A percentile compares a stretch with the other conserved stretches of the same genome.
These are phyloP conservation scores for Trileptium ribeirensis DNA, from an alignment of 2,888 invertebrate species.

Conservation along the genomic window DNA sequence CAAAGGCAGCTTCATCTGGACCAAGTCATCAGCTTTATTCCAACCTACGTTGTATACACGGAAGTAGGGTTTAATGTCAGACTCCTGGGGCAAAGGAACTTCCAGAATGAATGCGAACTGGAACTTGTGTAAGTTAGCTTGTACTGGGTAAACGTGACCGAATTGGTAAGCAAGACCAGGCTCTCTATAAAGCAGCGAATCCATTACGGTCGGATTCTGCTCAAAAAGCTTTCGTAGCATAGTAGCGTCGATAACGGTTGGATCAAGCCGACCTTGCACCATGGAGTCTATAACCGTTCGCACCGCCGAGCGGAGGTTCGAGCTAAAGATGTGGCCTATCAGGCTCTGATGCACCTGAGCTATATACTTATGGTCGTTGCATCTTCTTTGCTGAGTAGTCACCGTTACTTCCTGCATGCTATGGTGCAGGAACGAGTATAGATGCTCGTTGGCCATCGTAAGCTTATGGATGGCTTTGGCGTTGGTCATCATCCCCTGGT, in stretches of 20 bases:
- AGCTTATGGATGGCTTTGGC: neutral
- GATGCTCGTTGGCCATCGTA: neutral
- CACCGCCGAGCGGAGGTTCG: neutral
- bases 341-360: neutral
- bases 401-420: neutral
- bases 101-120: neutral
- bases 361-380: neutral
- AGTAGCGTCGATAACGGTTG: neutral
- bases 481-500: neutral
- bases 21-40: neutral
- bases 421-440: neutral
- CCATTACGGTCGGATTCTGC: neutral
- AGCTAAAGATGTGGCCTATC: neutral
- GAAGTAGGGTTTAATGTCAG: neutral
- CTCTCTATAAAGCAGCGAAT: neutral
- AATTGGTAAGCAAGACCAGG: neutral
- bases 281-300: neutral
- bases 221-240: neutral
- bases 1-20: neutral
- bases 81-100: neutral
- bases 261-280: neutral
- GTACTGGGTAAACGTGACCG: neutral
- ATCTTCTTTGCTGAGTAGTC: neutral
- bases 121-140: neutral
- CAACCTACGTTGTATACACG: neutral